phyloP scores from a whole-genome alignment of 2,888 invertebrate species.

The Adelognathus sp. region DNA sequence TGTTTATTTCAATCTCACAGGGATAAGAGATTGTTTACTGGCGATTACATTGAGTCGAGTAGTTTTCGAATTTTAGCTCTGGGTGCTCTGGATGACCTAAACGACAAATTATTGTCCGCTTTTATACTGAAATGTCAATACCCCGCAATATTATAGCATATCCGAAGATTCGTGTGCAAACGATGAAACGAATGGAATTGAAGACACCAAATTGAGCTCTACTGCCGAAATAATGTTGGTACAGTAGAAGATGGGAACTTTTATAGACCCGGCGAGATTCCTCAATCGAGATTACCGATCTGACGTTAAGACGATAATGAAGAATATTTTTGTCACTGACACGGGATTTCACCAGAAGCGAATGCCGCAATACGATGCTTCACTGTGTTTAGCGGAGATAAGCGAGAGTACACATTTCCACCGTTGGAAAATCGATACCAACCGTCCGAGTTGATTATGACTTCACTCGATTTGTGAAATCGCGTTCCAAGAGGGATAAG shows the following conservation, averaged over 20 bases:
- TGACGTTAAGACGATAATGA: not conserved
- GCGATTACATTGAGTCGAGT: too few relatives aligned
- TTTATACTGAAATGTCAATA: too few relatives aligned
- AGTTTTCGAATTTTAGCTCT: too few relatives aligned
- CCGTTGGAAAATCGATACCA: slow-evolving; percentile 10
- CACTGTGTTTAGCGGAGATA: not conserved
- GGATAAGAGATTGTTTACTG: too few relatives aligned
- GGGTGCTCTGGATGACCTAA: too few relatives aligned
- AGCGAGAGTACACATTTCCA: not conserved
- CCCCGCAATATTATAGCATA: too few relatives aligned
- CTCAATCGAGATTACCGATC: not conserved
- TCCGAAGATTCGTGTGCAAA: too few relatives aligned
- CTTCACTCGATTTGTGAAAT: slow-evolving; percentile 10
- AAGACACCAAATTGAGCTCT: too few relatives aligned
- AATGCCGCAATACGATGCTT: not conserved
- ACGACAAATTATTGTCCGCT: too few relatives aligned
- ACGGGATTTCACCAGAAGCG: not conserved
- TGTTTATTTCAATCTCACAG: too few relatives aligned
- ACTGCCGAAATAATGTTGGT: not conserved
- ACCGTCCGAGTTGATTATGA: not conserved
- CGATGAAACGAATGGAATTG: too few relatives aligned
- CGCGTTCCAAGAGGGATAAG: slow-evolving; percentile 6
- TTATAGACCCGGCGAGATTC: not conserved
- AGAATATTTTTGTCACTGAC: not conserved
- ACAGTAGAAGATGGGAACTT: too few relatives aligned